Evolutionary conservation across 2,888 invertebrate species (phyloP), one percentile per base, ranked within the genome.

Genomic region (Mesorhabditis spiculigera): DNA sequence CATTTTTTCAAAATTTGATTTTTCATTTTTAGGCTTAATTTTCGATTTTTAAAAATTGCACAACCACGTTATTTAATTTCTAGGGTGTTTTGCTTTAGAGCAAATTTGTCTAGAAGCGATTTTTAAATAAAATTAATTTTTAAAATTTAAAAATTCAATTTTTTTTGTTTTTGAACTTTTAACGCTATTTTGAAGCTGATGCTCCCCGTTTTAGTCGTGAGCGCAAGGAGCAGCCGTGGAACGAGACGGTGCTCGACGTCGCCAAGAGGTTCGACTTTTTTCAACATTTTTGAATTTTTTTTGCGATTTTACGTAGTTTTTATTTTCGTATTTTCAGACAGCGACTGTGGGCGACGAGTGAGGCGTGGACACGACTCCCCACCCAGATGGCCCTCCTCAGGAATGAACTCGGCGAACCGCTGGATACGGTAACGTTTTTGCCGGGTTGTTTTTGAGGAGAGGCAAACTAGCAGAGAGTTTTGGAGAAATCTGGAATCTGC

Each of bases 281-380:
- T n/a, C n/a, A n/a, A n/a, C n/a, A n/a, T n/a, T n/a, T n/a, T n/a
- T n/a, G n/a, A n/a, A n/a, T n/a, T n/a, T n/a, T n/a, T n/a, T n/a
- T n/a, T n/a, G n/a, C n/a, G n/a, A n/a, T n/a, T n/a, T n/a, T n/a
- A n/a, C n/a, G n/a, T n/a, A n/a, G n/a, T n/a, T n/a, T n/a, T 28
- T 28, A 28, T 28, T 28, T 28, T 28, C 28, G 28, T 28, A 1
- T 28, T 28, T 28, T 28, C 28, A 28, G 28, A 16, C 63, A 68
- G 28, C 73, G 72, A 63, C 69, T 85, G n/a, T 84, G 84, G 84
- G 73, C 78, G 66, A 76, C 78, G 43, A 78, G 73, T 65, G 78
- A 72, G 4, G 72, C 72, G 4, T 78, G 78, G 78, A 66, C 75
- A 4, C 71, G 69, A 13, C 65, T 78, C 10, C 72, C 65, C 1